Evolutionary conservation across 1,140 invertebrate species (phyloP).

Genomic region (Olivierus martensii): DNA sequence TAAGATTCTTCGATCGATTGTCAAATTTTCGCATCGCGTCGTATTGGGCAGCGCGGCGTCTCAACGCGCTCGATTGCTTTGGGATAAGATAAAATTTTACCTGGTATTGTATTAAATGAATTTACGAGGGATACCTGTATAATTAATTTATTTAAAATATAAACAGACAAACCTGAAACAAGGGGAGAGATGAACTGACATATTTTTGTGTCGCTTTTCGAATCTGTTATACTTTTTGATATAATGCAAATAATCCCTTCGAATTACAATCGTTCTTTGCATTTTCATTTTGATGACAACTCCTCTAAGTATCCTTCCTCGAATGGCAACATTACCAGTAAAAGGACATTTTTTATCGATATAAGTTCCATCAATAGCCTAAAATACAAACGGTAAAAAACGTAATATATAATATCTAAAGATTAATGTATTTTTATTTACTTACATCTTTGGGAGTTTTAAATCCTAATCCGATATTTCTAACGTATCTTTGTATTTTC

Average conservation of each 20-base stretch:
- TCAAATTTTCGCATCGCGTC: too few relatives aligned
- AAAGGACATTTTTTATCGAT: slow-evolving; percentile 99
- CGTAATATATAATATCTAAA: too few relatives aligned
- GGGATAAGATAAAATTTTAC: too few relatives aligned
- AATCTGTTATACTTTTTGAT: slow-evolving; percentile 97
- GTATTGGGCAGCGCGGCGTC: too few relatives aligned
- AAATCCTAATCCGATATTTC: slow-evolving; percentile 94
- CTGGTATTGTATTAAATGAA: too few relatives aligned
- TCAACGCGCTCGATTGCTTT: too few relatives aligned
- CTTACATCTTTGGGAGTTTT: slow-evolving; percentile 91
- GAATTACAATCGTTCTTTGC: slow-evolving; percentile 95
- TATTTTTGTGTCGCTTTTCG: slow-evolving; percentile 96
- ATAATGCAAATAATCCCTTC: slow-evolving; percentile 96
- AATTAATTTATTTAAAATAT: too few relatives aligned
- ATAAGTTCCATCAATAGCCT: slow-evolving; percentile 91
- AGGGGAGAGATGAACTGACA: slow-evolving; percentile 96
- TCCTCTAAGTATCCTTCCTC: slow-evolving; percentile 92
- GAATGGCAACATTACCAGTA: slow-evolving; percentile 94
- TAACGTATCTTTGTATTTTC: slow-evolving; percentile 59
- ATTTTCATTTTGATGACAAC: slow-evolving; percentile 97
- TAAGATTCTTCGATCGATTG: too few relatives aligned
- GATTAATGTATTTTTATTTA: too few relatives aligned
- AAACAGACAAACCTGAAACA: slow-evolving; percentile 81
- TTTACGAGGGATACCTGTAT: too few relatives aligned
- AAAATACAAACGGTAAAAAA: too few relatives aligned